A percentile compares a stretch with the other conserved stretches of the same genome.
phyloP scores from a whole-genome alignment of 2,113 vertebrate genomes.

The Echinops telfairi region DNA sequence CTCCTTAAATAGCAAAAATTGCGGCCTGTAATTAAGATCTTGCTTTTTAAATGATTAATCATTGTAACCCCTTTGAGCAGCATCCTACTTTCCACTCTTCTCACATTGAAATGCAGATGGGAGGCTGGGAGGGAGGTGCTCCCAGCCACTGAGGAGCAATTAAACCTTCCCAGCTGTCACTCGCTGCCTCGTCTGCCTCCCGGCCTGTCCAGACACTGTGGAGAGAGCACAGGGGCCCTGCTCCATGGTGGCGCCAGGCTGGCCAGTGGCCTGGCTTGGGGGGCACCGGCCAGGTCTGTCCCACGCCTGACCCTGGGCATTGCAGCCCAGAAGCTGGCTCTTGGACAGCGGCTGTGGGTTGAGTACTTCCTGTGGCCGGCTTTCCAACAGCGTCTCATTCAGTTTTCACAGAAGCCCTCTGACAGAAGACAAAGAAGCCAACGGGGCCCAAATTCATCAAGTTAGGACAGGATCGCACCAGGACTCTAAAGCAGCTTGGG shows the following conservation, averaged over 20 bases:
- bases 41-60: constrained; percentile 93
- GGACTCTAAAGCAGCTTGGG: neutral
- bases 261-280: constrained; percentile 25
- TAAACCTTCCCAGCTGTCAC: constrained; percentile 90
- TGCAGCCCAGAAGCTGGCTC: neutral
- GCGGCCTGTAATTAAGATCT: constrained; percentile 93
- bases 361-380: neutral
- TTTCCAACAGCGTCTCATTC: neutral
- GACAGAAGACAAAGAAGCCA: neutral
- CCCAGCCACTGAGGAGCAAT: constrained; percentile 86
- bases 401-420: neutral
- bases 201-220: constrained; percentile 67
- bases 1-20: constrained; percentile 92
- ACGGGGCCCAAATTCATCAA: neutral
- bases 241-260: neutral
- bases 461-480: neutral
- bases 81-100: constrained; percentile 88
- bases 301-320: neutral
- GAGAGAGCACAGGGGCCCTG: neutral
- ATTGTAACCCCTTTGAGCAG: constrained; percentile 90
- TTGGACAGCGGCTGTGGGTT: neutral
- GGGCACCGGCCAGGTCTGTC: neutral
- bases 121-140: constrained; percentile 85
- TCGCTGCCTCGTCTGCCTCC: constrained; percentile 66
- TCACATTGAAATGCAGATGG: constrained; percentile 91